Conservation (phyloP, 2,888 invertebrate genomes). For the Cataglyphis livida region DNA sequence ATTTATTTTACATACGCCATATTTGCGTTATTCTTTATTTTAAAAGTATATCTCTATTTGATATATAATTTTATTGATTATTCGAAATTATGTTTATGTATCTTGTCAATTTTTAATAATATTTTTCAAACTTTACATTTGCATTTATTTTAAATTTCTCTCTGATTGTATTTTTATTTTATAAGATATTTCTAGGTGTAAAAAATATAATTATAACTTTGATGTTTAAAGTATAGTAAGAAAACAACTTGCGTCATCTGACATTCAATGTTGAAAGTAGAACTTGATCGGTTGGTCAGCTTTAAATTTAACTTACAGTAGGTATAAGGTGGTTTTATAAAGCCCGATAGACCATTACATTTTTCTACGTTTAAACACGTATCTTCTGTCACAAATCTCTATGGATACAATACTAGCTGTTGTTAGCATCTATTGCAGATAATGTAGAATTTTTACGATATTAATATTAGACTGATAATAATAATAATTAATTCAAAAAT, state of each 20-base stretch:
- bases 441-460: slow-evolving; percentile 48
- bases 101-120: not conserved
- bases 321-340: slow-evolving; percentile 29
- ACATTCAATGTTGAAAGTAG: slow-evolving; percentile 26
- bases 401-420: slow-evolving; percentile 26
- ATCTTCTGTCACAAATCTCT: not conserved
- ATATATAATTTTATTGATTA: not conserved
- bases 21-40: not conserved
- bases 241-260: slow-evolving; percentile 60
- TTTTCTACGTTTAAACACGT: not conserved
- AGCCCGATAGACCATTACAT: slow-evolving; percentile 20
- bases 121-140: not conserved
- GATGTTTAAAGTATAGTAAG: not conserved
- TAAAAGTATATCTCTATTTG: not conserved
- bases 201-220: not conserved
- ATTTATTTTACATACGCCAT: not conserved
- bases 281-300: slow-evolving; percentile 26
- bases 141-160: not conserved
- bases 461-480: not conserved
- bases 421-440: slow-evolving; percentile 56
- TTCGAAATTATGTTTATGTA: not conserved
- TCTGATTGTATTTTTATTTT: not conserved
- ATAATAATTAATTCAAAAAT: slow-evolving; percentile 6
- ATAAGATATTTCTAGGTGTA: not conserved
- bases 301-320: slow-evolving; percentile 50